A percentile compares a stretch with the other conserved stretches of the same genome.
Evolutionary conservation across 2,888 invertebrate species (phyloP).

Genomic region (Chymomyza caudatula): DNA sequence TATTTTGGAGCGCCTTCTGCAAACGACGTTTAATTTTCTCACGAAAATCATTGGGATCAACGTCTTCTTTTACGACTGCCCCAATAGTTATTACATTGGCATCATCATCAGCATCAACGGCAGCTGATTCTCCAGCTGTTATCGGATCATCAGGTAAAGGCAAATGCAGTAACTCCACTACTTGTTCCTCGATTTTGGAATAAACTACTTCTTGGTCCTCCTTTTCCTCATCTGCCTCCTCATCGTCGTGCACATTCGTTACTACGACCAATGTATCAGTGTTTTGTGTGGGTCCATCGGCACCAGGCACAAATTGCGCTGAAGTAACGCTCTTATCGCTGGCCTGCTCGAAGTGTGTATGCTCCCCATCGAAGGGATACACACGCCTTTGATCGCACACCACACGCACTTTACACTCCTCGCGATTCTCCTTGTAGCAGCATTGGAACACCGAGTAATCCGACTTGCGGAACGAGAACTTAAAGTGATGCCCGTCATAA

Average conservation of each 20-base stretch:
- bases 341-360: conserved; percentile 75
- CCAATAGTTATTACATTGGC: too few relatives aligned
- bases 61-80: too few relatives aligned
- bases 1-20: conserved; percentile 73
- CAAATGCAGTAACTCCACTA: background rate
- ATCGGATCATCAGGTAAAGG: background rate
- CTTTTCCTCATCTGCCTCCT: conserved; percentile 20
- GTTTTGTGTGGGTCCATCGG: background rate
- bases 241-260: conserved; percentile 6
- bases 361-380: conserved; percentile 73
- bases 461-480: conserved; percentile 74
- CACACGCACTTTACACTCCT: conserved; percentile 74
- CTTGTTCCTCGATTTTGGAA: conserved; percentile 18
- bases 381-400: conserved; percentile 74
- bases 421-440: conserved; percentile 74
- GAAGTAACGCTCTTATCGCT: conserved; percentile 75
- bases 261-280: conserved; percentile 24
- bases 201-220: conserved; percentile 45
- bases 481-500: conserved; percentile 75
- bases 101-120: background rate
- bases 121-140: background rate
- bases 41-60: conserved; percentile 72
- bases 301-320: conserved; percentile 66
- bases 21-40: conserved; percentile 76
- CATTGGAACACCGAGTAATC: conserved; percentile 75